Conservation (phyloP, 2,888 invertebrate species). For the Lathronympha strigana region DNA sequence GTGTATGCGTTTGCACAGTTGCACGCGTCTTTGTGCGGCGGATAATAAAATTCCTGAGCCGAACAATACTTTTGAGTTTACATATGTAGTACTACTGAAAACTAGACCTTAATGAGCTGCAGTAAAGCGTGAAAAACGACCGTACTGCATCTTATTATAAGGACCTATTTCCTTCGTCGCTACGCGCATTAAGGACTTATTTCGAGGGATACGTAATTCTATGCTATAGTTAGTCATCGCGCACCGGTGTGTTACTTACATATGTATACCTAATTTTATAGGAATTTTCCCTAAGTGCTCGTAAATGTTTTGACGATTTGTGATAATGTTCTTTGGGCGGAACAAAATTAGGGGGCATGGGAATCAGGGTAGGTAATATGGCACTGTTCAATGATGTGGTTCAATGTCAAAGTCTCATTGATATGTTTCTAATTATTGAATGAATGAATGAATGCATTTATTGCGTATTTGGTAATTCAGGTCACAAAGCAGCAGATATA, state of each 20-base stretch:
- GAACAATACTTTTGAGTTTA: constrained; percentile 59
- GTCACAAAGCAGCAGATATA: no score
- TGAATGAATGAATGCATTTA: no score
- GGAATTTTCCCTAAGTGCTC: constrained; percentile 42
- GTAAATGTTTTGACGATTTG: constrained; percentile 2
- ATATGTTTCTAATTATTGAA: neutral
- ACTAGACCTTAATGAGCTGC: neutral
- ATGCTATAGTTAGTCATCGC: constrained; percentile 49
- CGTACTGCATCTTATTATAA: neutral
- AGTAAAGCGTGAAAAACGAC: neutral
- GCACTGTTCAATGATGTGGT: neutral
- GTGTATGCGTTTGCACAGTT: constrained; percentile 63
- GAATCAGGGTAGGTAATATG: neutral
- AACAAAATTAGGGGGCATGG: neutral
- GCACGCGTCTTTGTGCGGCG: constrained; percentile 54
- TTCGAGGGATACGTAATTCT: constrained; percentile 38
- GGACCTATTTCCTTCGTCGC: neutral
- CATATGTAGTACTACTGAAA: constrained; percentile 32
- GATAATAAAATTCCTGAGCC: constrained; percentile 66
- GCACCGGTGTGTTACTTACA: constrained; percentile 9
- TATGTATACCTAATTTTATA: constrained; percentile 51
- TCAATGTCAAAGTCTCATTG: neutral
- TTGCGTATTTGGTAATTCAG: no score
- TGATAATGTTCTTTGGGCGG: neutral
- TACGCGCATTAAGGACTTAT: neutral